These are phyloP conservation scores for Gastrophryne carolinensis DNA, from an alignment of 2,797 vertebrate genomes.

Conservation along the genomic window DNA sequence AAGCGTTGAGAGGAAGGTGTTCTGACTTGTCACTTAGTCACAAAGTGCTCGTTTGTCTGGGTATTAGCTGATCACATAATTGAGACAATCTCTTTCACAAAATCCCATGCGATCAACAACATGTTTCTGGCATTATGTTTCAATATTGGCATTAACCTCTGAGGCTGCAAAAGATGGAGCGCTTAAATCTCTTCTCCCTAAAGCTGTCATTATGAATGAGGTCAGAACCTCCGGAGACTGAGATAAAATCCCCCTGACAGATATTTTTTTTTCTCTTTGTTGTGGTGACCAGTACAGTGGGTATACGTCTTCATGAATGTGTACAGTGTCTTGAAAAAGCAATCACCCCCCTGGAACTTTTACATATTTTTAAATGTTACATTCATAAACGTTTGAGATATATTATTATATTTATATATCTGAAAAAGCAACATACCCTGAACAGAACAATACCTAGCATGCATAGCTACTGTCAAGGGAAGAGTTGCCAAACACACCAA, in stretches of 20 bases:
- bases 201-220: constrained; percentile 38
- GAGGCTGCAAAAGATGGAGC: constrained; percentile 14
- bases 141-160: constrained; percentile 41
- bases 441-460: too few species aligned
- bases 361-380: too few species aligned
- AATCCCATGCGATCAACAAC: constrained; percentile 6
- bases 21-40: not conserved
- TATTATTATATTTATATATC: too few species aligned
- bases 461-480: too few species aligned
- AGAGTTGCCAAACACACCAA: too few species aligned
- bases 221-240: not conserved
- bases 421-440: too few species aligned
- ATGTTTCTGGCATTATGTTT: not conserved
- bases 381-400: too few species aligned
- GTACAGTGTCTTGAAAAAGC: too few species aligned
- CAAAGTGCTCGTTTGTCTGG: constrained; percentile 3
- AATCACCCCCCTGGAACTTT: too few species aligned
- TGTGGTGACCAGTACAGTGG: not conserved
- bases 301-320: too few species aligned
- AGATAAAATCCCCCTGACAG: not conserved
- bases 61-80: constrained; percentile 35
- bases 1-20: not conserved
- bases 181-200: not conserved
- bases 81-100: not conserved
- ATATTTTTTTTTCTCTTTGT: constrained; percentile 26